Evolutionary conservation across 2,888 invertebrate genomes (phyloP), one percentile per base, ranked within the genome.

Genomic region (Labia minor): DNA sequence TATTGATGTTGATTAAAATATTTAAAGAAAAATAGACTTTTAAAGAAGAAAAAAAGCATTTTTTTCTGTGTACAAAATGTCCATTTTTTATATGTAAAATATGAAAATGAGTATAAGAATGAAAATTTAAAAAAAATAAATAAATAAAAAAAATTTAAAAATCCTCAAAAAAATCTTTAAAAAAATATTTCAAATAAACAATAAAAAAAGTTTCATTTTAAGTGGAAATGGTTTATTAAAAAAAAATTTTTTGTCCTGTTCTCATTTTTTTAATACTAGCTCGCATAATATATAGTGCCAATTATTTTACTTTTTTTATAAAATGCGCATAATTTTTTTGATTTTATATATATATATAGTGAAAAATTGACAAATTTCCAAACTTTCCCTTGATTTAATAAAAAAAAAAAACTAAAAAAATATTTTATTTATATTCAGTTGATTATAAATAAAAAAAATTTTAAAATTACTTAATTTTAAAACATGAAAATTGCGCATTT

Each of bases 71-170:
- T 49, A 49, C 49, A 49, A 49, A 49, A 14, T 49, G 49, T 49
- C 26, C 26, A 26, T 26, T 49, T 49, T 49, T 49, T 49, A 49
- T 49, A 49, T 49, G 49, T 49, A 49, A 49, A 49, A 49, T 26
- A 26, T 26, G 26, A 26, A 6, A 26, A 26, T n/a, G n/a, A n/a
- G n/a, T n/a, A n/a, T n/a, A n/a, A 26, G 3, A 26, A 6, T 26
- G 8, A 26, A 26, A 26, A 26, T 26, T 8, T 26, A 6, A 26
- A 26, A 26, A 49, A 49, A n/a, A n/a, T n/a, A n/a, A n/a, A n/a
- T n/a, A n/a, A n/a, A n/a, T n/a, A n/a, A n/a, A 49, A 49, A 49
- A 49, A n/a, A 49, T 4, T 49, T 11, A 49, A 49, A 49, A 49
- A 49, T n/a, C n/a, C n/a, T n/a, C n/a, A n/a, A n/a, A n/a, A n/a